Conservation (phyloP, 2,797 vertebrate genomes). For the Poecilia gillii region DNA sequence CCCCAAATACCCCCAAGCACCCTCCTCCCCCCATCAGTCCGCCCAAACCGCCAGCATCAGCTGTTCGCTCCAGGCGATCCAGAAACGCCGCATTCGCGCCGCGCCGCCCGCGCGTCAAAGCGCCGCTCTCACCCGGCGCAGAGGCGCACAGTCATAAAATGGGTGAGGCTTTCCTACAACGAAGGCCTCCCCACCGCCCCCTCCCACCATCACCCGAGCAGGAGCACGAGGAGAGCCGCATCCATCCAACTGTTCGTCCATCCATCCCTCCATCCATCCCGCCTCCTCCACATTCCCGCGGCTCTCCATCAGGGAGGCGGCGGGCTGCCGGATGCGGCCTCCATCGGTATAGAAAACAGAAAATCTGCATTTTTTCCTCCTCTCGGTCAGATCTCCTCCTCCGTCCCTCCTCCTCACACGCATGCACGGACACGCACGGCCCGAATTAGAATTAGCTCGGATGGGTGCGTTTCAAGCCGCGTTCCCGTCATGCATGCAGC, state of each 20-base stretch:
- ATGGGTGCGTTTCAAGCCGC: slow-evolving; percentile 26
- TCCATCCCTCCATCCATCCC: slow-evolving; percentile 7
- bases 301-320: slow-evolving; percentile 41
- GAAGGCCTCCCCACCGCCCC: neutral
- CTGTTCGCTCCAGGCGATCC: slow-evolving; percentile 28
- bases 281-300: slow-evolving; percentile 19
- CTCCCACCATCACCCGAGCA: neutral
- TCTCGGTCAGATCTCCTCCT: slow-evolving; percentile 17
- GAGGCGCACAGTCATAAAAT: slow-evolving; percentile 39
- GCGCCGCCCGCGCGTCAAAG: slow-evolving; percentile 19
- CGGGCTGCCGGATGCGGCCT: slow-evolving; percentile 51
- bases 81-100: slow-evolving; percentile 14
- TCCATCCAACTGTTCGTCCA: slow-evolving; percentile 9
- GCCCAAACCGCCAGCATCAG: slow-evolving; percentile 40
- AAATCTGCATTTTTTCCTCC: slow-evolving; percentile 45
- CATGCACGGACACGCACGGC: slow-evolving; percentile 34
- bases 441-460: slow-evolving; percentile 38
- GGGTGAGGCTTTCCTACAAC: slow-evolving; percentile 61
- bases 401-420: slow-evolving; percentile 25
- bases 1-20: neutral
- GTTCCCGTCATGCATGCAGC: slow-evolving; percentile 43
- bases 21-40: neutral
- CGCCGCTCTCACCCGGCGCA: slow-evolving; percentile 26
- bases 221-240: slow-evolving; percentile 35
- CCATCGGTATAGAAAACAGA: slow-evolving; percentile 27